A percentile compares a stretch with the other conserved stretches of the same genome.
phyloP scores from a whole-genome alignment of 2,113 vertebrate genomes.

The Empidonax alnorum region DNA sequence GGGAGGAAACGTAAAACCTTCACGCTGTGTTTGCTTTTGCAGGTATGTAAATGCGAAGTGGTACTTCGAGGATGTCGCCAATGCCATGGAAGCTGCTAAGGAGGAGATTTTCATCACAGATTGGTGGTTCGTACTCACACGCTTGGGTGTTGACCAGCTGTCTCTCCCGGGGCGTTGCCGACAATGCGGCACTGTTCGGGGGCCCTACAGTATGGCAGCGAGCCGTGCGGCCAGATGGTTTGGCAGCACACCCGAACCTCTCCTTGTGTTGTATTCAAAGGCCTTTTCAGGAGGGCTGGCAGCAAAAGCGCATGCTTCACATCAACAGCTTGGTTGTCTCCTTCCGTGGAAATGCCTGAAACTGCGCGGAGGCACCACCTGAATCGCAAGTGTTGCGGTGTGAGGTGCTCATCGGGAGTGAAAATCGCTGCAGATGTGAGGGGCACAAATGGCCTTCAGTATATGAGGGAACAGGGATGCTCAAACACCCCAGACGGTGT shows the following conservation, averaged over 20 bases:
- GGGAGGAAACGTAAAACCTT: not conserved
- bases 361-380: not conserved
- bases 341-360: constrained; percentile 6
- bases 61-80: constrained; percentile 93
- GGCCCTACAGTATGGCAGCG: constrained; percentile 42
- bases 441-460: not conserved
- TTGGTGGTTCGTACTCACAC: constrained; percentile 88
- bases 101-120: constrained; percentile 99
- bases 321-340: constrained; percentile 39
- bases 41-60: constrained; percentile 96
- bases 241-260: constrained; percentile 58
- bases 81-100: constrained; percentile 91
- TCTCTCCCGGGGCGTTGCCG: not conserved
- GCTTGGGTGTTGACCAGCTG: not conserved
- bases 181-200: not conserved
- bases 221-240: constrained; percentile 48
- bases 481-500: not conserved
- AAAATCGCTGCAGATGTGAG: not conserved
- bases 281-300: constrained; percentile 66
- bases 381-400: not conserved
- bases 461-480: not conserved
- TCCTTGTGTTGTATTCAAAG: constrained; percentile 45
- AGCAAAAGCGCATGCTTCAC: constrained; percentile 32
- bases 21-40: constrained; percentile 31
- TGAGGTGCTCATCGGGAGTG: not conserved